phyloP scores from a whole-genome alignment of 2,888 invertebrate species.

The Mythimna vitellina region DNA sequence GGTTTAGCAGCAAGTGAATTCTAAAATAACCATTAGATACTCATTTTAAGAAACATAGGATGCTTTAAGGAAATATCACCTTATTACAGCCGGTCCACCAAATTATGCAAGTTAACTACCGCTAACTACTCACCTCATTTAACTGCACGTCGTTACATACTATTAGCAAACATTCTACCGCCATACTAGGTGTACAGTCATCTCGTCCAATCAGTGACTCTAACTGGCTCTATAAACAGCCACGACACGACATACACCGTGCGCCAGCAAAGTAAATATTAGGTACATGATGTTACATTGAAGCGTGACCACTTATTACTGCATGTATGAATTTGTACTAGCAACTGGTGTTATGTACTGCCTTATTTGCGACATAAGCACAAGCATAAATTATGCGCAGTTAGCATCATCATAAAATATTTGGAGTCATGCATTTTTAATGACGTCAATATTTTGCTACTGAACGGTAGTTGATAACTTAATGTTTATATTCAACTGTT shows the following conservation, averaged over 20 bases:
- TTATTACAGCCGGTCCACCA: not conserved
- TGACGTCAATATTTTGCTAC: slow-evolving; percentile 21
- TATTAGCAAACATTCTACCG: slow-evolving; percentile 62
- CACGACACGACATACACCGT: slow-evolving; percentile 64
- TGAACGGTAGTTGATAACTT: slow-evolving; percentile 9
- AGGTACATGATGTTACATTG: slow-evolving; percentile 63
- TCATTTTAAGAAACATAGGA: not conserved
- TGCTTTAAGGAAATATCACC: not conserved
- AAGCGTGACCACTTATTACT: slow-evolving; percentile 53
- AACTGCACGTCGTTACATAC: slow-evolving; percentile 37
- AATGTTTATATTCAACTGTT: slow-evolving; percentile 4
- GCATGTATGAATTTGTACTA: slow-evolving; percentile 25
- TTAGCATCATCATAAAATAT: slow-evolving; percentile 49
- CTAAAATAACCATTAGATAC: not conserved
- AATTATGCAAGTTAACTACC: slow-evolving; percentile 20
- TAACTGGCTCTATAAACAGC: slow-evolving; percentile 73
- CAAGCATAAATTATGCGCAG: slow-evolving; percentile 43
- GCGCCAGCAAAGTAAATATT: slow-evolving; percentile 50
- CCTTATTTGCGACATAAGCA: slow-evolving; percentile 41
- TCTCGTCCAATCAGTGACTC: slow-evolving; percentile 73
- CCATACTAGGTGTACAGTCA: slow-evolving; percentile 63
- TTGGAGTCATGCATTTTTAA: slow-evolving; percentile 41
- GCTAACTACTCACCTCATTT: slow-evolving; percentile 23
- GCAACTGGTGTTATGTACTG: slow-evolving; percentile 47
- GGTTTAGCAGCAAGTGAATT: not conserved